These are phyloP conservation scores for Pipistrellus nathusii DNA, from an alignment of 2,797 vertebrate genomes.

Conservation along the genomic window DNA sequence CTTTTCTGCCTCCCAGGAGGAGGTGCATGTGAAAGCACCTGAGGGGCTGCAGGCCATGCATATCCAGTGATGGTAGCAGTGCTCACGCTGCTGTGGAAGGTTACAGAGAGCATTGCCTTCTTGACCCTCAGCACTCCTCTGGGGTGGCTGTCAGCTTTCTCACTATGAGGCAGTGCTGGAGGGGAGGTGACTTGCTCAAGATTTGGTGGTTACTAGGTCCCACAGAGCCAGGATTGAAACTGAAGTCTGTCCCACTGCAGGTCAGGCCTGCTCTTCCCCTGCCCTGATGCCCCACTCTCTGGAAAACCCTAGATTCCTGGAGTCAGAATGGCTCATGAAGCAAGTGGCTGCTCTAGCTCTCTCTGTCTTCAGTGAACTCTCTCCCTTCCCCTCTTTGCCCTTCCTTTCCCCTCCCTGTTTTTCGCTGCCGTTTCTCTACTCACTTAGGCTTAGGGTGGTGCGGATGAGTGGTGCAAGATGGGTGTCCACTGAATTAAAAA, in stretches of 20 bases:
- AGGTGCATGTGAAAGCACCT: neutral
- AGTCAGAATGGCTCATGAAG: neutral
- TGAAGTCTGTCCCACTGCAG: neutral
- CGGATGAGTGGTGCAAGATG: neutral
- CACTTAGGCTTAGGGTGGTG: neutral
- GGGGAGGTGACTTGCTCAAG: neutral
- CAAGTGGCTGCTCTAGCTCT: neutral
- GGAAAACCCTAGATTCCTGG: neutral
- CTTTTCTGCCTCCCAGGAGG: neutral
- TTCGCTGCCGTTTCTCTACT: neutral
- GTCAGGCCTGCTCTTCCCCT: neutral
- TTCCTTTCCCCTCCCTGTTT: neutral
- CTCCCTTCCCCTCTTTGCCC: neutral
- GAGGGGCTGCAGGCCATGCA: neutral
- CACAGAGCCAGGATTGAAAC: neutral
- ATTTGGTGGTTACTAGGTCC: neutral
- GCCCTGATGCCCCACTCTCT: neutral
- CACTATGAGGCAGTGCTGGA: neutral
- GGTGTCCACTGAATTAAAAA: neutral
- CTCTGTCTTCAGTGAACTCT: neutral
- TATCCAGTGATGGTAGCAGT: neutral
- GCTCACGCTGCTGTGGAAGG: accelerated
- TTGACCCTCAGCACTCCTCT: neutral
- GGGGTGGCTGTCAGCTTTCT: neutral
- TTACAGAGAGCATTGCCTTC: neutral